These are phyloP conservation scores for Chloropsis cyanopogon DNA, from an alignment of 2,113 vertebrate genomes.

Conservation along the genomic window DNA sequence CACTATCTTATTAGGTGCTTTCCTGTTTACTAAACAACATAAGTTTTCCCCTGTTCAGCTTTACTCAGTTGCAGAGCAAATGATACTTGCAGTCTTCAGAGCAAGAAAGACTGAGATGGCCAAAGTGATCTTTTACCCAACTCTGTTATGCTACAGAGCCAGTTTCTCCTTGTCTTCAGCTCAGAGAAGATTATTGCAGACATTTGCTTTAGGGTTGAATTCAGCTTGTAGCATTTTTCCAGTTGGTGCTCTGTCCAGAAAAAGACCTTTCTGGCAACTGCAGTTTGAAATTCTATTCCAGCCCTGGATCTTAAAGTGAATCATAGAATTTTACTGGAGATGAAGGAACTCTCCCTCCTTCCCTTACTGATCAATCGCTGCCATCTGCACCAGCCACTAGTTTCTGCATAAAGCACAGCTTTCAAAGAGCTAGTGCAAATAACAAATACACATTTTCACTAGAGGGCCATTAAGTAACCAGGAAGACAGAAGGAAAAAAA, in stretches of 20 bases:
- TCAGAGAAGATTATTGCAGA: background rate
- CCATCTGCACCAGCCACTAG: background rate
- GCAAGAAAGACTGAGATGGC: background rate
- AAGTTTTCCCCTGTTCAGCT: background rate
- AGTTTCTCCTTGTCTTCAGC: background rate
- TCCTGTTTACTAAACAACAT: background rate
- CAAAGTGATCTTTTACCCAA: background rate
- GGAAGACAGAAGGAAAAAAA: background rate
- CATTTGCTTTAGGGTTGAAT: background rate
- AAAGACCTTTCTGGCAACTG: conserved; percentile 15
- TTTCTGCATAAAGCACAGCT: background rate
- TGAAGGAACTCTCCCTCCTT: background rate
- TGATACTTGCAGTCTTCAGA: background rate
- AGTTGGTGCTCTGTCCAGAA: background rate
- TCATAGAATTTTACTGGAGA: background rate
- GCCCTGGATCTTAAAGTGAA: background rate
- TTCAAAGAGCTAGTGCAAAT: background rate
- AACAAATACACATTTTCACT: background rate
- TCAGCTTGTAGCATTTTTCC: background rate
- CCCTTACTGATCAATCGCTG: background rate
- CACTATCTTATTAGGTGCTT: background rate
- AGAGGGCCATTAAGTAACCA: background rate
- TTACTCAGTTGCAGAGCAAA: background rate
- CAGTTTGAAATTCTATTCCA: background rate
- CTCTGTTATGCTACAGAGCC: background rate